A percentile compares a stretch with the other conserved stretches of the same genome.
Evolutionary conservation across 2,113 vertebrate species (phyloP).

Genomic region (Heterotis niloticus): DNA sequence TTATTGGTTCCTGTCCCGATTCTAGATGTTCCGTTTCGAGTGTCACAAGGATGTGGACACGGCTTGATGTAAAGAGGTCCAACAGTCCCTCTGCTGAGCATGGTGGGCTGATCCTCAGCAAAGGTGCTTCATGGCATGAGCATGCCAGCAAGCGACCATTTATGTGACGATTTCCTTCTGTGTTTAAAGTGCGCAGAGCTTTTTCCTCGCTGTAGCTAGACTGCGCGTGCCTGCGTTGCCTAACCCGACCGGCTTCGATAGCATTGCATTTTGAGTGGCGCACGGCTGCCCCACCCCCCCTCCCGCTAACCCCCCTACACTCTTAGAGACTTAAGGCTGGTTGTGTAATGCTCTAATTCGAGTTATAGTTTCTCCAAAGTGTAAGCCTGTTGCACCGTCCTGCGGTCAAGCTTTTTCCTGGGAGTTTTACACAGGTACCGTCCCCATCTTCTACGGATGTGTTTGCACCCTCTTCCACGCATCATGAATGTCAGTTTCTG

Average conservation of each 20-base stretch:
- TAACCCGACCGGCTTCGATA: slow-evolving; percentile 49
- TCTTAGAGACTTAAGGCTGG: slow-evolving; percentile 56
- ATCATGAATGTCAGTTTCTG: background rate
- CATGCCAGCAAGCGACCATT: background rate
- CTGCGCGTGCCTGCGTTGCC: slow-evolving; percentile 21
- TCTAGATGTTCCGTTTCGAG: background rate
- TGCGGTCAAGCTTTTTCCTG: slow-evolving; percentile 79
- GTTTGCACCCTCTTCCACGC: slow-evolving; percentile 22
- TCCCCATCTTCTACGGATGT: slow-evolving; percentile 63
- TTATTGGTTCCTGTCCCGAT: background rate
- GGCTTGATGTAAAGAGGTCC: background rate
- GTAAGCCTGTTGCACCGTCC: slow-evolving; percentile 74
- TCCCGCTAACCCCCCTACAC: slow-evolving; percentile 44
- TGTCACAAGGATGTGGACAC: background rate
- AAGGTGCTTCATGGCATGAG: background rate
- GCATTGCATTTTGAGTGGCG: slow-evolving; percentile 62
- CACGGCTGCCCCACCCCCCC: slow-evolving; percentile 58
- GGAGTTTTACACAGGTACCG: slow-evolving; percentile 56
- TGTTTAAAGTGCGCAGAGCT: slow-evolving; percentile 44
- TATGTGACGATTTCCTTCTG: slow-evolving; percentile 12
- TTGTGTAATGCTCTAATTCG: slow-evolving; percentile 71
- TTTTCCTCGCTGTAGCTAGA: slow-evolving; percentile 31
- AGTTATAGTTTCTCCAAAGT: slow-evolving; percentile 77
- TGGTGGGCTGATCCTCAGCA: background rate
- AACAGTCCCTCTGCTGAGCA: background rate